Percentiles rank a stretch among this genome's conserved stretches.
Conservation (phyloP, 2,797 vertebrate species). For the Hyperoplus immaculatus region DNA sequence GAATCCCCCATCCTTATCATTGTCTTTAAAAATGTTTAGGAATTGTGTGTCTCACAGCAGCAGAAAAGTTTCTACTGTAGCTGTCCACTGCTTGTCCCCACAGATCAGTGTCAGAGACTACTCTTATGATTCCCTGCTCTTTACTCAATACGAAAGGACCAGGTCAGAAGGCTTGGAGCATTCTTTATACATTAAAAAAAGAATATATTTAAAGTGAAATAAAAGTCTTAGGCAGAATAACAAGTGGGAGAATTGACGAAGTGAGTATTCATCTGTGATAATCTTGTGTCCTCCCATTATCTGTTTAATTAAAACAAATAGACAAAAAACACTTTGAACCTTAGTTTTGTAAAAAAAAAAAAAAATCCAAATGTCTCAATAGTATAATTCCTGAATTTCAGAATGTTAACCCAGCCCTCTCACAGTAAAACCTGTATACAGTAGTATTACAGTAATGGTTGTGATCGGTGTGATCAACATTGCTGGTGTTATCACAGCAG, state of each 20-base stretch:
- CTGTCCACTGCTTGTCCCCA: no score
- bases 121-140: background rate
- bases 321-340: background rate
- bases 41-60: background rate
- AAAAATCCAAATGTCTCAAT: background rate
- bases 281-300: background rate
- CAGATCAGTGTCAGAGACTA: background rate
- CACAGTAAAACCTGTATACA: conserved; percentile 4
- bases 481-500: background rate
- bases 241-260: background rate
- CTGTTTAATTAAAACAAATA: no score
- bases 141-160: background rate
- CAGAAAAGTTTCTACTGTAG: no score
- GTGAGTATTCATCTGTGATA: background rate
- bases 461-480: background rate
- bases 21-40: no score
- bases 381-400: background rate
- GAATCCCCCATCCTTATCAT: no score
- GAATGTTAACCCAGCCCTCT: background rate
- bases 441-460: background rate
- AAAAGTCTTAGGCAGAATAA: background rate
- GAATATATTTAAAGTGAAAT: background rate
- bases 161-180: background rate
- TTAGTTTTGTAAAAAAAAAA: background rate
- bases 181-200: background rate